These are phyloP conservation scores for Calycopis cecrops DNA, from an alignment of 1,140 invertebrate genomes.

Conservation along the genomic window DNA sequence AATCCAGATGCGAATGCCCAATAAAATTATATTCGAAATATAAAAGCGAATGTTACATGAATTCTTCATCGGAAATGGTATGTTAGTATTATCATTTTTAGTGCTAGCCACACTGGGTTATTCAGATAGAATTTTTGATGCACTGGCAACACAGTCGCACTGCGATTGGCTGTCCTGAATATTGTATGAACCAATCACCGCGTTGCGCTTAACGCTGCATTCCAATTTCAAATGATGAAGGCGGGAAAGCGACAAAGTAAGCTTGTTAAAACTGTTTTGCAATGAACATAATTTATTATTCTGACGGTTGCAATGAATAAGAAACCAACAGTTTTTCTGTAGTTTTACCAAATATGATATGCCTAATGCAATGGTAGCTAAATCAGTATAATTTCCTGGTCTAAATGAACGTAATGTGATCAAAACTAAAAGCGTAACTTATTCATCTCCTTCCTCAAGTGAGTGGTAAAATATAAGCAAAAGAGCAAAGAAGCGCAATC, in stretches of 20 bases:
- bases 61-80: constrained; percentile 72
- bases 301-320: constrained; percentile 3
- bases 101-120: constrained; percentile 69
- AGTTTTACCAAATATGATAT: constrained; percentile 1
- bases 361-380: not conserved
- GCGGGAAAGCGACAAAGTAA: constrained; percentile 61
- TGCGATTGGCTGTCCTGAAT: constrained; percentile 67
- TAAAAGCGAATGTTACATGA: constrained; percentile 62
- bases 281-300: constrained; percentile 22
- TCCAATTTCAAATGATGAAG: constrained; percentile 70
- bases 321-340: constrained; percentile 2
- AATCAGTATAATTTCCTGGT: no score
- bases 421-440: no score
- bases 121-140: constrained; percentile 75
- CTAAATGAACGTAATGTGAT: no score
- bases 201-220: constrained; percentile 66
- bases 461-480: constrained; percentile 14
- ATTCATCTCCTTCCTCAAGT: no score
- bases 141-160: constrained; percentile 67
- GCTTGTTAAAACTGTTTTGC: constrained; percentile 40
- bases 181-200: constrained; percentile 72
- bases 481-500: constrained; percentile 25
- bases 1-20: constrained; percentile 53
- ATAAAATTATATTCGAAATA: constrained; percentile 65
- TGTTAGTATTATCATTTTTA: constrained; percentile 74